Percentiles rank a stretch among this genome's conserved stretches.
These are phyloP conservation scores for Petrolisthes cinctipes DNA, from an alignment of 2,888 invertebrate genomes.

Conservation along the genomic window DNA sequence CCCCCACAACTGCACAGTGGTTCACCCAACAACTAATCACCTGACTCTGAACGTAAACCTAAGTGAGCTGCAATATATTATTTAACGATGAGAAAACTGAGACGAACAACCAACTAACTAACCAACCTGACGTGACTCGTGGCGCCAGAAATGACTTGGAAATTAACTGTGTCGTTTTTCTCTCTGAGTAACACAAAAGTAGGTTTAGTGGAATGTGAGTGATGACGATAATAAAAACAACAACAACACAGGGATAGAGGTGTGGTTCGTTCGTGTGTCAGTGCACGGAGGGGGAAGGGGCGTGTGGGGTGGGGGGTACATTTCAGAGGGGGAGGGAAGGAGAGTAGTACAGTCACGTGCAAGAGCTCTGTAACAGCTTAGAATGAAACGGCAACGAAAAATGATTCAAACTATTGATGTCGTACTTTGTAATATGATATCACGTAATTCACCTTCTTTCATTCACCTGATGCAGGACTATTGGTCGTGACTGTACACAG, in stretches of 20 bases:
- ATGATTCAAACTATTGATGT: too few relatives aligned
- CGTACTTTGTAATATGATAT: too few relatives aligned
- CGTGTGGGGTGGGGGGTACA: background rate
- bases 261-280: background rate
- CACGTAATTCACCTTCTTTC: too few relatives aligned
- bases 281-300: background rate
- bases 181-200: background rate
- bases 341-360: too few relatives aligned
- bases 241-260: background rate
- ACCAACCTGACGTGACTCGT: conserved; percentile 1
- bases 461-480: too few relatives aligned
- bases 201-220: background rate
- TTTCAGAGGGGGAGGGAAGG: too few relatives aligned
- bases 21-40: background rate
- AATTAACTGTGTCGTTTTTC: conserved; percentile 5
- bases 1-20: too few relatives aligned
- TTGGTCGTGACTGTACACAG: too few relatives aligned
- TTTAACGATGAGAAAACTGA: conserved; percentile 14
- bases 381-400: too few relatives aligned
- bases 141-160: conserved; percentile 8
- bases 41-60: conserved; percentile 2
- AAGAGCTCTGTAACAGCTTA: too few relatives aligned
- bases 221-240: background rate
- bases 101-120: background rate
- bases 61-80: background rate